Evolutionary conservation across 2,888 invertebrate species (phyloP).

Genomic region (Cephus spinipes): DNA sequence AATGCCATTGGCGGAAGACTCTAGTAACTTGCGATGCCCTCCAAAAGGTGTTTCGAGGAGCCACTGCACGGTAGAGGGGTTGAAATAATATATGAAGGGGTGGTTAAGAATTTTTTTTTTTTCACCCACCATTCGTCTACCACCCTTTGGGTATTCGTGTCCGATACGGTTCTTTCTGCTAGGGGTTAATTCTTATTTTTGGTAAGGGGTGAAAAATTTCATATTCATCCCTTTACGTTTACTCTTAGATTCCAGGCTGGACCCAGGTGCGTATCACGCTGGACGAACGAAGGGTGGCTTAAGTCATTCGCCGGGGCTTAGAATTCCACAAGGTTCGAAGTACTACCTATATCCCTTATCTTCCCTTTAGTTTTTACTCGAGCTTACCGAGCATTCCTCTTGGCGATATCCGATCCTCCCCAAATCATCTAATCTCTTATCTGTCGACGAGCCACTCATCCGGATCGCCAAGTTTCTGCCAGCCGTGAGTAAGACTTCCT

Average conservation of each 20-base stretch:
- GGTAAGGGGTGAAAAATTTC: not conserved
- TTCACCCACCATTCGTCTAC: no score
- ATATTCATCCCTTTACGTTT: not conserved
- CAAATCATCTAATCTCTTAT: constrained; percentile 53
- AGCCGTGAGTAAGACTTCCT: constrained; percentile 29
- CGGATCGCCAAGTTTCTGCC: constrained; percentile 28
- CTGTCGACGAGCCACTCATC: constrained; percentile 46
- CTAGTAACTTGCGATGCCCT: constrained; percentile 9
- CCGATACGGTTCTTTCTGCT: not conserved
- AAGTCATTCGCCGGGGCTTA: not conserved
- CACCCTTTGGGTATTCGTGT: not conserved
- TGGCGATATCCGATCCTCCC: constrained; percentile 29
- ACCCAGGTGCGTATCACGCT: not conserved
- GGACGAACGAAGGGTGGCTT: not conserved
- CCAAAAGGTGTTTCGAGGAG: constrained; percentile 5
- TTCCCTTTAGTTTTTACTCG: not conserved
- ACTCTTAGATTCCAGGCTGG: not conserved
- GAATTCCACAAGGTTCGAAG: not conserved
- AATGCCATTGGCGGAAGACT: constrained; percentile 18
- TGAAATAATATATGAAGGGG: not conserved
- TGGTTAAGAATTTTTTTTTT: constrained; percentile 17
- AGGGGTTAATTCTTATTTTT: not conserved
- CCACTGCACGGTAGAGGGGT: not conserved
- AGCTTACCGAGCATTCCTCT: constrained; percentile 60
- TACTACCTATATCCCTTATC: not conserved